Evolutionary conservation across 53 echinoderm and acorn worm genomes (phyloP), one percentile per base, ranked within the genome.

Genomic region (Crossaster papposus): DNA sequence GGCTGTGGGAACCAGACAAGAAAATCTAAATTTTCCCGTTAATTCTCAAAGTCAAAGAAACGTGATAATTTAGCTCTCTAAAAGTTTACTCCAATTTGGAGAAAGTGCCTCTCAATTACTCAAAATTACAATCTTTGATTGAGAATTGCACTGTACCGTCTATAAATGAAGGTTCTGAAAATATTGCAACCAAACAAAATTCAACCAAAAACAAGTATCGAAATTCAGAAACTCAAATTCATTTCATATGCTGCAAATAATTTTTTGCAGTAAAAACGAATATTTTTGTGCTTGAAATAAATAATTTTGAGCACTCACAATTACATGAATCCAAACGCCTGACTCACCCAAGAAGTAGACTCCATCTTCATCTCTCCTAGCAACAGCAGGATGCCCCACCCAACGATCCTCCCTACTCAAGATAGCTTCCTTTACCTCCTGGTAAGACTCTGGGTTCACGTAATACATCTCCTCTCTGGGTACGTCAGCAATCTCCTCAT

Each of bases 401-500:
- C 94, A 94, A 1, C 84, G 90, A 52, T 96, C 94, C 79, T 98
- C 98, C 17, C 93, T 83, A 30, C 68, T 80, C 89, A 96, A 35
- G 24, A 98, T 94, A 71, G 90, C 93, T 65, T 94, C 94, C 65
- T 90, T 92, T 30, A 95, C 86, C 85, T 92, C 91, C 13, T 33
- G 89, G 36, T 91, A 73, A 3, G 90, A 89, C 33, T 88, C 72
- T 3, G 89, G 83, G 36, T 80, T 87, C 11, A 96, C 77, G 33
- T 54, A 88, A 88, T 96, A 98, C 90, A 98, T 90, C 89, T 96
- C 96, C 92, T 98, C 98, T 29, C 96, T 83, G 0, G 98, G 98
- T 7, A 96, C 94, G 70, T 98, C 93, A 14, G 93, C 98, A 30
- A 92, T 62, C 33, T 88, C 93, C 22, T 93, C 93, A 54, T 99